phyloP scores from a whole-genome alignment of 35 echinoderm and acorn worm genomes.

The Acanthaster planci region DNA sequence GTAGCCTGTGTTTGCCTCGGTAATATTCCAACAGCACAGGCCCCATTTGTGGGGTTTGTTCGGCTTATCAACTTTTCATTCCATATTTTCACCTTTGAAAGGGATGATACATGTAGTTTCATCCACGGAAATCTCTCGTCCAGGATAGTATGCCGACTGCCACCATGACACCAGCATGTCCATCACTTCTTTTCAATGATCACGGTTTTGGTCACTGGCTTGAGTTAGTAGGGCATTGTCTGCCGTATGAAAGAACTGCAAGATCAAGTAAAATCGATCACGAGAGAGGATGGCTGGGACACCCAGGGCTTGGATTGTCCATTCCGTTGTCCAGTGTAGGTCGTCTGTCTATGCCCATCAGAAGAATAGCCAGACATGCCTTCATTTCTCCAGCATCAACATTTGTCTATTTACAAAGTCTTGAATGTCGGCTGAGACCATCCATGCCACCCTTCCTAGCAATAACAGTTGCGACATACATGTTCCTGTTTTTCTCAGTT shows the following conservation, averaged over 20 bases:
- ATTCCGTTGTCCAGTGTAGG: background rate
- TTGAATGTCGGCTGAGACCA: background rate
- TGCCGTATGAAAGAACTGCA: background rate
- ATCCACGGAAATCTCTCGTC: background rate
- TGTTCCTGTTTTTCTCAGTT: background rate
- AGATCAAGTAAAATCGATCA: background rate
- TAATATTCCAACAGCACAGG: background rate
- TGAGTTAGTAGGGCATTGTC: background rate
- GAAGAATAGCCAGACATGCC: background rate
- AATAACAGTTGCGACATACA: background rate
- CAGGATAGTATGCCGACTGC: constrained; percentile 3
- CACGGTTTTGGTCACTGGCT: background rate
- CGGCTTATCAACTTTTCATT: background rate
- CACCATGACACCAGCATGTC: background rate
- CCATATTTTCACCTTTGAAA: constrained; percentile 10
- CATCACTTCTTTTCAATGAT: background rate
- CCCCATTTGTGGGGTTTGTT: background rate
- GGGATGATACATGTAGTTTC: constrained; percentile 29
- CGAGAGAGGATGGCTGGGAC: background rate
- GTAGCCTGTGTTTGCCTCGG: background rate
- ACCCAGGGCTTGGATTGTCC: background rate
- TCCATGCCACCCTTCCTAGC: background rate
- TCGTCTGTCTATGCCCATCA: background rate
- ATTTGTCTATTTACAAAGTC: background rate
- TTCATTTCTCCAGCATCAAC: background rate